Conservation (phyloP, 2,888 invertebrate genomes). For the Cephus pulcher region DNA sequence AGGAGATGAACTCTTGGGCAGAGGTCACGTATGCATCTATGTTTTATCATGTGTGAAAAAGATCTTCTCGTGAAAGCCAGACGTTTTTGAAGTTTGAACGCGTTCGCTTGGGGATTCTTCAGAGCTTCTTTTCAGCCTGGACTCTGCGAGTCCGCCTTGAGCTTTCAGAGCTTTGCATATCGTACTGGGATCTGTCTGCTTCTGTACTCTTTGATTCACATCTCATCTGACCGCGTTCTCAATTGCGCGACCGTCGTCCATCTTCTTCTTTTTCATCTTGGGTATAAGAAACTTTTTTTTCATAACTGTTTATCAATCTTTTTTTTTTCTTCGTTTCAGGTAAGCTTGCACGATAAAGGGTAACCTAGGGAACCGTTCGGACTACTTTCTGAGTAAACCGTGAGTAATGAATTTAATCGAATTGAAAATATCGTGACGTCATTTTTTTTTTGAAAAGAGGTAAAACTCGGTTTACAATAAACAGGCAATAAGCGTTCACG, state of each 20-base stretch:
- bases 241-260: neutral
- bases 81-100: constrained; percentile 19
- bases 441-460: neutral
- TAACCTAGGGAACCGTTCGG: neutral
- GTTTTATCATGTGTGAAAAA: neutral
- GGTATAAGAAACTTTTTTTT: neutral
- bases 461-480: neutral
- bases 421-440: neutral
- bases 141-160: neutral
- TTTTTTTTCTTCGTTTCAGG: neutral
- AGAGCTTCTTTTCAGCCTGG: constrained; percentile 31
- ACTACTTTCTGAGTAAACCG: neutral
- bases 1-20: neutral
- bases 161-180: constrained; percentile 46
- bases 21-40: constrained; percentile 40
- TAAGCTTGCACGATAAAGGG: neutral
- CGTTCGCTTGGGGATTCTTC: neutral
- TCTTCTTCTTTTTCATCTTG: neutral
- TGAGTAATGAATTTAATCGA: neutral
- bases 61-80: constrained; percentile 31
- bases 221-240: constrained; percentile 39
- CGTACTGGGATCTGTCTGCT: constrained; percentile 49
- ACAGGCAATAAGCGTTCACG: neutral
- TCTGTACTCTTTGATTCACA: neutral
- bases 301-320: constrained; percentile 42